Evolutionary conservation across 23 tunicate genomes (phyloP), one percentile per base, ranked within the genome.

Genomic region (Clavelina lepadiformis): DNA sequence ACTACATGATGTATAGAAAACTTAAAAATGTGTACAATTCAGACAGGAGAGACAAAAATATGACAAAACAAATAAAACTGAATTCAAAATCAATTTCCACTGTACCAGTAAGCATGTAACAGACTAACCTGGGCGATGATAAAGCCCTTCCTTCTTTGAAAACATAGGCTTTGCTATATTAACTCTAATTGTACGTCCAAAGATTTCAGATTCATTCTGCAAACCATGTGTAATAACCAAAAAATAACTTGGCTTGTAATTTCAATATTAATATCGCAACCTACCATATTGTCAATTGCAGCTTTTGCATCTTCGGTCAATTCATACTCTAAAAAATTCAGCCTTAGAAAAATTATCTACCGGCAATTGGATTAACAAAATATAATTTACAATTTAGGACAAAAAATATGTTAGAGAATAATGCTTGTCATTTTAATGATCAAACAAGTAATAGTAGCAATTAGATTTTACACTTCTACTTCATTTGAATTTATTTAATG

Each of bases 281-380:
- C 36, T 69, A 78, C 92, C 89, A 93, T 93, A 65, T 93, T 93
- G 46, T 93, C 99, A 37, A 93, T 93, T 26, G 99, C 99, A 27
- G 99, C 94, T 51, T 58, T 77, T 34, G 99, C 99, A 69, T 93
- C 99, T 68, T 74, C 99, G 27, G 73, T 88, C 13, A 67, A 74
- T 66, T 93, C 94, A 70, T 60, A 93, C 75, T 93, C 98, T 61
- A 73, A 20, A 71, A 87, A 82, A 67, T n/a, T n/a, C n/a, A n/a
- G n/a, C n/a, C n/a, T n/a, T n/a, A n/a, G n/a, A n/a, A n/a, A n/a
- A n/a, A n/a, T 8, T 8, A 41, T 8, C 49, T 41, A 41, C 49
- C 11, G 49, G 11, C 11, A 8, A 41, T 41, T 11, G 15, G 13
- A 41, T 41, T 41, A 15, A 41, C 11, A 41, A 41, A 41, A 41